Percentiles rank a stretch among this genome's conserved stretches.
Conservation (phyloP, 2,797 vertebrate species). For the Acipenser transmontanus region DNA sequence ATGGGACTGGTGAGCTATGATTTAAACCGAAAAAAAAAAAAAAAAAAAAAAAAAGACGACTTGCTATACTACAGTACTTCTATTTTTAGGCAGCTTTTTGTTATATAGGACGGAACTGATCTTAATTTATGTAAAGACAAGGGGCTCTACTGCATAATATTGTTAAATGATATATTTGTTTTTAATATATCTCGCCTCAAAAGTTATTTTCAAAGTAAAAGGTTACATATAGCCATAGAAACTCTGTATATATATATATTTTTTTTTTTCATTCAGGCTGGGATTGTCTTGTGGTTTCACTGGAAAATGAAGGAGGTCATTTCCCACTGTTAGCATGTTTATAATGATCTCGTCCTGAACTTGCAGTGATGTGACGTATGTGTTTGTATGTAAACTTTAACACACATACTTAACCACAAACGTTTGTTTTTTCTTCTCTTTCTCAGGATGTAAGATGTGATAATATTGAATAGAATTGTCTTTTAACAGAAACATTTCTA, state of each 20-base stretch:
- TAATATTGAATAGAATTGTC: constrained; percentile 69
- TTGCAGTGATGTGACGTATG: constrained; percentile 37
- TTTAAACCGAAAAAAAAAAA: constrained; percentile 37
- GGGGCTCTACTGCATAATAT: constrained; percentile 34
- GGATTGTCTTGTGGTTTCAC: constrained; percentile 17
- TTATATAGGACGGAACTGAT: constrained; percentile 27
- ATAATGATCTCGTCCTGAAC: constrained; percentile 36
- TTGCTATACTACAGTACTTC: constrained; percentile 31
- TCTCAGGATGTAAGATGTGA: constrained; percentile 84
- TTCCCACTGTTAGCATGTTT: constrained; percentile 44
- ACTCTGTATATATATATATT: neutral
- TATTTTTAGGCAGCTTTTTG: constrained; percentile 48
- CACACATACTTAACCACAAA: constrained; percentile 35
- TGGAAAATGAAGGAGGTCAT: constrained; percentile 11
- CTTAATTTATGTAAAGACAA: constrained; percentile 21
- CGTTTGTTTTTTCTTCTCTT: constrained; percentile 37
- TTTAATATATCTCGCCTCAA: constrained; percentile 31
- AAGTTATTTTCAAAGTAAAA: constrained; percentile 27
- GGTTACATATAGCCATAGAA: constrained; percentile 33
- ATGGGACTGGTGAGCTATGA: constrained; percentile 38
- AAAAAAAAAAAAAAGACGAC: neutral
- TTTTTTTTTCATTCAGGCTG: constrained; percentile 7
- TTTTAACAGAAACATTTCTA: constrained; percentile 74
- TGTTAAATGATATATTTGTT: constrained; percentile 29
- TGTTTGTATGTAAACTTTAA: constrained; percentile 29